Conservation (phyloP, 2,797 vertebrate genomes). For the Malacoctenus gilli region DNA sequence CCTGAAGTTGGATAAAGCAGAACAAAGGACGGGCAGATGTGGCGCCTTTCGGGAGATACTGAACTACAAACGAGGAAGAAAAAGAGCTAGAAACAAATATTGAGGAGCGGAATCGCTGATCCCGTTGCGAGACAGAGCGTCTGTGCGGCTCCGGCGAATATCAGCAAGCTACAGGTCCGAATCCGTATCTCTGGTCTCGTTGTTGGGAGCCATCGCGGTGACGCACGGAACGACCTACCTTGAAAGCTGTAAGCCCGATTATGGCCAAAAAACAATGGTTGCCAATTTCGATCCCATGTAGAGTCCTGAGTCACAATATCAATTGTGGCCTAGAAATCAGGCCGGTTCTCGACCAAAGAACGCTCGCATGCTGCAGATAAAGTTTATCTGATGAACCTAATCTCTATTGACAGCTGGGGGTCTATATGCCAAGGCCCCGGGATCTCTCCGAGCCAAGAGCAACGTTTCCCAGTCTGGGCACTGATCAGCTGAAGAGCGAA, state of each 20-base stretch:
- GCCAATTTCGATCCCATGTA: conserved; percentile 38
- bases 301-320: conserved; percentile 53
- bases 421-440: conserved; percentile 60
- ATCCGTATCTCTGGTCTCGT: no score
- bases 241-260: conserved; percentile 32
- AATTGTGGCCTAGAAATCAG: conserved; percentile 58
- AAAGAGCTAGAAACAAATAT: neutral
- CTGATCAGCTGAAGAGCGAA: conserved; percentile 66
- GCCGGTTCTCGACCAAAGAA: conserved; percentile 61
- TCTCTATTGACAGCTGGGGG: conserved; percentile 73
- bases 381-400: conserved; percentile 73
- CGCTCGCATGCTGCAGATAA: conserved; percentile 70
- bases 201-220: no score
- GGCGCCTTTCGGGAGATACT: no score
- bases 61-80: conserved; percentile 64
- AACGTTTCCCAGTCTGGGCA: conserved; percentile 59
- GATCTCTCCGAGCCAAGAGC: conserved; percentile 67
- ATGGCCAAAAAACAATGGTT: conserved; percentile 40
- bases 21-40: no score
- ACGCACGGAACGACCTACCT: conserved; percentile 15
- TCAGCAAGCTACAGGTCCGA: conserved; percentile 1
- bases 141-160: no score
- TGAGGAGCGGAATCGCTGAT: neutral
- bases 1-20: no score
- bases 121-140: no score